These are phyloP conservation scores for Cephalotes varians DNA, from an alignment of 2,888 invertebrate genomes.

Conservation along the genomic window DNA sequence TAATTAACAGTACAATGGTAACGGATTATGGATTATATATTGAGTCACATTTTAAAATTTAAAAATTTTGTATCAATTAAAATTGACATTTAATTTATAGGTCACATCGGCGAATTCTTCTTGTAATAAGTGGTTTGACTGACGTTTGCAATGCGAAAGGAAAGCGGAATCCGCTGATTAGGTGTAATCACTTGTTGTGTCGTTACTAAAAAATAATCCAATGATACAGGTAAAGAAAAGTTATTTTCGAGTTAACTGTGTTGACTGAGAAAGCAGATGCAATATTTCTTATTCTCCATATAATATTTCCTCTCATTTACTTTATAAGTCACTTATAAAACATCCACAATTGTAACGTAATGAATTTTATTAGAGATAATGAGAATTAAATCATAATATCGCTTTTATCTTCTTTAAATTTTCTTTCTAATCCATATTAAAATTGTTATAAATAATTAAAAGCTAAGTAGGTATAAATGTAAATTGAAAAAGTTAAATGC, in stretches of 20 bases:
- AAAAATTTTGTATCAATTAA: neutral
- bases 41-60: neutral
- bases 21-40: neutral
- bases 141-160: constrained; percentile 10
- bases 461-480: neutral
- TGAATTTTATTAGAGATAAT: neutral
- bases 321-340: too few species aligned
- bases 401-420: neutral
- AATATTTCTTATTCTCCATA: neutral
- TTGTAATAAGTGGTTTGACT: constrained; percentile 4
- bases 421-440: neutral
- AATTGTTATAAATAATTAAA: neutral
- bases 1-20: neutral
- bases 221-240: neutral
- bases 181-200: constrained; percentile 11
- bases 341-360: neutral
- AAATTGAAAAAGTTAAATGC: neutral
- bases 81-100: constrained; percentile 23
- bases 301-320: neutral
- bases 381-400: neutral
- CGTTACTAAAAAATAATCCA: constrained; percentile 3
- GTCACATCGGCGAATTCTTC: constrained; percentile 5
- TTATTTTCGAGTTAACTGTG: neutral
- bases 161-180: constrained; percentile 39
- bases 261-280: neutral